A percentile compares a stretch with the other conserved stretches of the same genome.
These are phyloP conservation scores for Drosophila meridiana DNA, from an alignment of 2,888 invertebrate species.

Conservation along the genomic window DNA sequence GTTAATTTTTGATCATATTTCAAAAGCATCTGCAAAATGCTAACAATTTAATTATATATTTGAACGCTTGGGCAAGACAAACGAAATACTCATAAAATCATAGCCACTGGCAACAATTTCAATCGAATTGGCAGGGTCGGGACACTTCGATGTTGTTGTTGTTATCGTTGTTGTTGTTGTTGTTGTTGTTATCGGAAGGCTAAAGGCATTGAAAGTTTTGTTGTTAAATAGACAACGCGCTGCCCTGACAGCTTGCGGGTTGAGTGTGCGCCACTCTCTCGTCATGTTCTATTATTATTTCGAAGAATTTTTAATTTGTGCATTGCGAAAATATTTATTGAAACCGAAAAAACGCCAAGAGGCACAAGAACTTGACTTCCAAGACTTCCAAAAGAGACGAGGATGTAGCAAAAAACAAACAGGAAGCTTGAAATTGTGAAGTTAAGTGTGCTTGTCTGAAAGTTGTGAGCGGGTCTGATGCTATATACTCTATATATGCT, in stretches of 20 bases:
- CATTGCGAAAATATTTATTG: constrained; percentile 80
- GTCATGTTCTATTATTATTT: constrained; percentile 61
- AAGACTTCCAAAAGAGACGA: constrained; percentile 4
- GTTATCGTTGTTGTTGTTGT: constrained; percentile 5
- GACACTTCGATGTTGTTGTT: constrained; percentile 46
- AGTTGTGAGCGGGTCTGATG: not conserved
- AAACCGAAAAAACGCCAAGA: constrained; percentile 70
- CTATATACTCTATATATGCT: not conserved
- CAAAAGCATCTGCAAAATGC: constrained; percentile 55
- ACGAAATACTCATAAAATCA: constrained; percentile 74
- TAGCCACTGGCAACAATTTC: constrained; percentile 76
- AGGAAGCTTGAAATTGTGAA: constrained; percentile 1
- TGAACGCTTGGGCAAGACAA: constrained; percentile 60
- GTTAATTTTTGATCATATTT: constrained; percentile 49
- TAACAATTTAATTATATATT: constrained; percentile 75
- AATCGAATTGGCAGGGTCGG: constrained; percentile 70
- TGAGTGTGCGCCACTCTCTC: constrained; percentile 22
- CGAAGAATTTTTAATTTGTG: constrained; percentile 79
- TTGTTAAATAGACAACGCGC: constrained; percentile 65
- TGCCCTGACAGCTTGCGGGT: constrained; percentile 46
- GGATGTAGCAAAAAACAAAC: constrained; percentile 24
- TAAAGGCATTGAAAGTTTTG: constrained; percentile 65
- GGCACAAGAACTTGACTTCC: constrained; percentile 58
- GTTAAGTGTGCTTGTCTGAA: not conserved
- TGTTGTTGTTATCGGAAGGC: constrained; percentile 53